Base-by-base conservation (phyloP, 2,888 invertebrate species). In the Limnephilus auricula region DNA sequence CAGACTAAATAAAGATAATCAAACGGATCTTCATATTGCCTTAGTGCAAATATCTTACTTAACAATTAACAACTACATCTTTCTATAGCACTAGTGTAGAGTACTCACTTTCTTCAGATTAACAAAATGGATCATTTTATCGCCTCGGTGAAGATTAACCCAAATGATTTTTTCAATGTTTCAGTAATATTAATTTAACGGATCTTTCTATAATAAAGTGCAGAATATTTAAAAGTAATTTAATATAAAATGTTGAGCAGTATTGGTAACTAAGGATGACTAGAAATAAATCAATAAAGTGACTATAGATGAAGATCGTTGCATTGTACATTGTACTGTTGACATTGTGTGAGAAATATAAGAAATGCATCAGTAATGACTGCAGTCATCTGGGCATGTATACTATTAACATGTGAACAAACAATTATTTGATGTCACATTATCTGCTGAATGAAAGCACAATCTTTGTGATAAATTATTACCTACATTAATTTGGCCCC, bases 401-500 rank as follows among this genome's bases (percentile, higher is more conserved):
- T 18, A 15, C 4, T 50, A 50, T 18, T 50, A 50, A 50, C 50
- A 50, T 50, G 6, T 65, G 65, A 25, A 65, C 25, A 65, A 65
- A 65, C 65, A 65, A 65, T 25, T n/a, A 65, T 25, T n/a, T 65
- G n/a, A 65, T 65, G 25, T n/a, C 25, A 65, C 65, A 6, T 65
- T 65, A 65, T 65, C 65, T 65, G 65, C 65, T 25, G 65, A 65
- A 65, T 65, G 65, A 65, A 65, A 65, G n/a, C 65, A 65, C 65
- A 65, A 65, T 65, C 65, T 65, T 65, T 25, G 25, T 65, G 65
- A 80, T 80, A 80, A 80, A 80, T 32, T 80, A 31, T 32, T 80
- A 80, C 30, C 80, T 40, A 93, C 31, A 80, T 80, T n/a, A 94
- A 94, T 88, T 93, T 50, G 93, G 31, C 31, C 13, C 2, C 13